Conservation (phyloP, 2,888 invertebrate genomes). For the Operophtera brumata region DNA sequence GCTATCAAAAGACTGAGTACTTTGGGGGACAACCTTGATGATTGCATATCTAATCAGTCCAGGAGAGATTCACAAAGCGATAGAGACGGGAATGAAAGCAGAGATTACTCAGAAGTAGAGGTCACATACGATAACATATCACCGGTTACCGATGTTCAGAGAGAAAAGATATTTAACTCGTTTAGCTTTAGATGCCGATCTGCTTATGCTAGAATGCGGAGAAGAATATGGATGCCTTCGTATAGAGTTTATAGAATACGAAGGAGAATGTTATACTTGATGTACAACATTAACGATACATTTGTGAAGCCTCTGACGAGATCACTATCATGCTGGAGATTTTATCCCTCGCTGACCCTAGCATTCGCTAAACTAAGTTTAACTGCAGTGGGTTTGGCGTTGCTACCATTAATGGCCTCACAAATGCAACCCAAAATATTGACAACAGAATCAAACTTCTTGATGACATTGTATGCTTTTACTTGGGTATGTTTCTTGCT, state of each 20-base stretch:
- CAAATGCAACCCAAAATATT: slow-evolving; percentile 63
- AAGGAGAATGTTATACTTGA: slow-evolving; percentile 57
- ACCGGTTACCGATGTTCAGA: slow-evolving; percentile 68
- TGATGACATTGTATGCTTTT: slow-evolving; percentile 70
- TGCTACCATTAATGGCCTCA: slow-evolving; percentile 64
- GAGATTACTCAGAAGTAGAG: slow-evolving; percentile 64
- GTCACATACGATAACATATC: slow-evolving; percentile 68
- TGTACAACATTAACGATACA: slow-evolving; percentile 68
- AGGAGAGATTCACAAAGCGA: slow-evolving; percentile 62
- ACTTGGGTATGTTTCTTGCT: slow-evolving; percentile 74
- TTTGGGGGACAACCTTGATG: slow-evolving; percentile 75
- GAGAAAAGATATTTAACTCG: slow-evolving; percentile 70
- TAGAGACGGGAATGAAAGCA: slow-evolving; percentile 47
- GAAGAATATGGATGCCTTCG: slow-evolving; percentile 68
- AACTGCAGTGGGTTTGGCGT: slow-evolving; percentile 57
- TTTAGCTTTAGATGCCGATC: slow-evolving; percentile 71
- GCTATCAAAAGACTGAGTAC: slow-evolving; percentile 77
- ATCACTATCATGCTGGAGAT: slow-evolving; percentile 69
- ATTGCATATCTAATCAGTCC: slow-evolving; percentile 68
- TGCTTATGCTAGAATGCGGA: slow-evolving; percentile 60
- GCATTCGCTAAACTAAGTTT: slow-evolving; percentile 62
- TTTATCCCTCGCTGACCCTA: slow-evolving; percentile 70
- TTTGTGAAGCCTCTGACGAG: slow-evolving; percentile 71
- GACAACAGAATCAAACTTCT: slow-evolving; percentile 63
- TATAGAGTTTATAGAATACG: slow-evolving; percentile 66